Base-by-base conservation (phyloP, 2,113 vertebrate species). In the Calonectris borealis region DNA sequence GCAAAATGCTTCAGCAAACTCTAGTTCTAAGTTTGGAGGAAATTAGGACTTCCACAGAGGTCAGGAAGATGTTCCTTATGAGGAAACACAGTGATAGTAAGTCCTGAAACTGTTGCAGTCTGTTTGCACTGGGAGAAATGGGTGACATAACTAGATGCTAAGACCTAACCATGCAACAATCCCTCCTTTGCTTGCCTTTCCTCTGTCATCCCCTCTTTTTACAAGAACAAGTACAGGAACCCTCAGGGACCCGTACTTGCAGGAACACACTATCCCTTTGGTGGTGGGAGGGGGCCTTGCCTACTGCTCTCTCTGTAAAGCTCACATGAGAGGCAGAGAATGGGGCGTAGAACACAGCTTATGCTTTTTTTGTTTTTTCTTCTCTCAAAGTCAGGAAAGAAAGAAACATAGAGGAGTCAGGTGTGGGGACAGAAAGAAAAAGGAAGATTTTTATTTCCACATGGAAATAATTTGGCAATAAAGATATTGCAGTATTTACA, bases 261-360 rank as follows among this genome's bases (percentile, higher is more conserved):
- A 70, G 22, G 11, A 82, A 64, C n/a, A 42, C 1, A 1, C 11
- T n/a, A 14, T 52, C 6, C 8, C 20, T 6, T 8, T 44, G 21
- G 6, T 0, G 1, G 5, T 3, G 1, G 27, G 16, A 58, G 10
- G 4, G 13, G 1, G 6, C 4, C 32, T 76, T 62, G 26, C 7
- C 51, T 10, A 46, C 22, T 61, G 48, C 19, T 49, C 10, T 34
- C 60, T 54, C 34, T 38, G 15, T 29, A 61, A 51, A 72, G 3
- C 20, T 85, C 19, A 54, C 6, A 16, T 3, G 1, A 62, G 24
- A 66, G 7, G 31, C 22, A 86, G 36, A 79, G 19, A 11, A 48
- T 13, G 27, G 17, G 49, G 6, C 0, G 1, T 4, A 66, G 31
- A 86, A 44, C 22, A 54, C 9, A 26, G 2, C 1, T 65, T 29